These are phyloP conservation scores for Cryptocephalus moraei DNA, from an alignment of 2,888 invertebrate genomes.

Conservation along the genomic window DNA sequence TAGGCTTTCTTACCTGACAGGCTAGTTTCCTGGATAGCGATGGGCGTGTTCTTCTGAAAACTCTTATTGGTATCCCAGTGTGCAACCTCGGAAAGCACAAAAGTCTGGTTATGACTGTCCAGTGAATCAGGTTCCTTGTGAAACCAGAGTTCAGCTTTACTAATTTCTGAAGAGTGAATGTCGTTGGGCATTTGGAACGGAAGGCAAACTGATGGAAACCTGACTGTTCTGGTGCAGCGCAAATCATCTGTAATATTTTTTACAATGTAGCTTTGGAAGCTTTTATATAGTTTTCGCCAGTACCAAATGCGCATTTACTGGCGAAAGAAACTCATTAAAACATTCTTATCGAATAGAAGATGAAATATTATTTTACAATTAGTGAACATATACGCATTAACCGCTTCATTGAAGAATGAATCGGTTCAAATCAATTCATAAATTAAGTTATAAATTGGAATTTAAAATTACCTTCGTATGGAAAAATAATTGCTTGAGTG, in stretches of 20 bases:
- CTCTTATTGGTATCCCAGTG: constrained; percentile 61
- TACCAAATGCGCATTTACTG: too few species aligned
- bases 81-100: constrained; percentile 62
- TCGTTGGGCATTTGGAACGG: constrained; percentile 70
- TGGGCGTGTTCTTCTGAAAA: constrained; percentile 67
- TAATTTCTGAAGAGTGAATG: constrained; percentile 62
- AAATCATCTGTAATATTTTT: constrained; percentile 36
- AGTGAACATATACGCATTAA: too few species aligned
- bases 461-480: constrained; percentile 54
- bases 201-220: constrained; percentile 60
- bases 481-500: constrained; percentile 73
- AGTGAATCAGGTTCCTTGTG: constrained; percentile 58
- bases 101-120: constrained; percentile 61
- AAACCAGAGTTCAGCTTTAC: constrained; percentile 71
- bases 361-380: too few species aligned
- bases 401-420: too few species aligned
- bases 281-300: too few species aligned
- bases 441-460: too few species aligned
- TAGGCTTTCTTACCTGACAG: constrained; percentile 43
- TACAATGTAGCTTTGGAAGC: too few species aligned
- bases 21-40: constrained; percentile 69
- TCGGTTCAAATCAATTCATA: too few species aligned
- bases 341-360: too few species aligned
- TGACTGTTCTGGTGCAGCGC: constrained; percentile 40
- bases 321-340: too few species aligned